phyloP scores from a whole-genome alignment of 2,113 vertebrate genomes.

The Oostethus manadensis region DNA sequence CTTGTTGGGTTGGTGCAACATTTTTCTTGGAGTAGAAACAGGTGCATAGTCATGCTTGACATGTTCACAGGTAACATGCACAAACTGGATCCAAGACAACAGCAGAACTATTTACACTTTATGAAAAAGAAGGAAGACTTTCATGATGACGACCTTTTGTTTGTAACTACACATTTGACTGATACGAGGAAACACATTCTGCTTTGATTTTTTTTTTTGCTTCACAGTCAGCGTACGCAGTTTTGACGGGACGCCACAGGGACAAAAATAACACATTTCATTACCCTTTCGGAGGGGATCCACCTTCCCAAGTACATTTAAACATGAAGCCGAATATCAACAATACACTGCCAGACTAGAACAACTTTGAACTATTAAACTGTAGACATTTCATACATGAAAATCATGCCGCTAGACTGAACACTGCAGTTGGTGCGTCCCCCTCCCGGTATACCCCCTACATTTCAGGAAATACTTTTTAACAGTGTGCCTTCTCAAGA shows the following conservation, averaged over 20 bases:
- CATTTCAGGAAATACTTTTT: no score
- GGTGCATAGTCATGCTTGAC: constrained; percentile 69
- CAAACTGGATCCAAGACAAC: constrained; percentile 29
- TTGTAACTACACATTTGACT: constrained; percentile 43
- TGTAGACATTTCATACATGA: constrained; percentile 48
- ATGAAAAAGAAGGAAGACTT: constrained; percentile 58
- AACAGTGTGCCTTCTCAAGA: no score
- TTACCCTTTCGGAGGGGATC: constrained; percentile 38
- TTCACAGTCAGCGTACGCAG: constrained; percentile 36
- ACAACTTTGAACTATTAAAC: constrained; percentile 46
- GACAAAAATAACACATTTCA: constrained; percentile 51
- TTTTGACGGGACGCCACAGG: constrained; percentile 68
- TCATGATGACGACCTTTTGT: constrained; percentile 29
- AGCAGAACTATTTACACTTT: constrained; percentile 54
- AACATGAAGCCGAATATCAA: constrained; percentile 58
- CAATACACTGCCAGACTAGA: constrained; percentile 45
- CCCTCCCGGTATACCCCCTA: no score
- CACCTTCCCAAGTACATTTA: constrained; percentile 48
- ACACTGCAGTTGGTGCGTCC: background rate
- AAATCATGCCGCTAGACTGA: constrained; percentile 51
- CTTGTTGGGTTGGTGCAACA: constrained; percentile 40
- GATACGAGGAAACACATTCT: constrained; percentile 47
- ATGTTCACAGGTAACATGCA: constrained; percentile 78
- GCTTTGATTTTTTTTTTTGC: constrained; percentile 33
- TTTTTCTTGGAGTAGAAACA: constrained; percentile 52